phyloP scores from a whole-genome alignment of 1,140 invertebrate genomes.

The Charaxes varanes region DNA sequence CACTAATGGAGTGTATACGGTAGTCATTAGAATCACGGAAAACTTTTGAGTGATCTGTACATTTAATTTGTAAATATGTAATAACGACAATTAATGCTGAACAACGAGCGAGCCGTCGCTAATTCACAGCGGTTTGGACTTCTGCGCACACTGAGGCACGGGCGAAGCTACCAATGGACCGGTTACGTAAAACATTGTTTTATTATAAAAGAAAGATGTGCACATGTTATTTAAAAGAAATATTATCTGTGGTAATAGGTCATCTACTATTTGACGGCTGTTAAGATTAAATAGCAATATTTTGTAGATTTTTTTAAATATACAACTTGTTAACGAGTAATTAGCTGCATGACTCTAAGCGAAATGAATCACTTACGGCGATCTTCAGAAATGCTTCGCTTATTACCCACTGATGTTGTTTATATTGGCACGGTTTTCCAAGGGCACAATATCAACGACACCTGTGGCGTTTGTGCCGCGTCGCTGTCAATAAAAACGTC shows the following conservation, averaged over 20 bases:
- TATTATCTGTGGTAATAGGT: not conserved
- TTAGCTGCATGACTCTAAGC: too few species aligned
- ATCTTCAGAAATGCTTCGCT: too few species aligned
- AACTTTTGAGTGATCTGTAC: conserved; percentile 51
- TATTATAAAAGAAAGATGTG: conserved; percentile 1
- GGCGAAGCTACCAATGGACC: conserved; percentile 7
- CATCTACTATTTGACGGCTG: not conserved
- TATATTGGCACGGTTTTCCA: too few species aligned
- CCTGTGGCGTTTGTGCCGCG: conserved; percentile 4
- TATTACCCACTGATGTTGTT: too few species aligned
- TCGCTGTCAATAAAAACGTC: conserved; percentile 10
- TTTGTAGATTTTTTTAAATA: not conserved
- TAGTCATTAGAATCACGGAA: conserved; percentile 33
- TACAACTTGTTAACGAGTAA: not conserved
- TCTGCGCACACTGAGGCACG: conserved; percentile 55
- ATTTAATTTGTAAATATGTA: conserved; percentile 68
- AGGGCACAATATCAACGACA: too few species aligned
- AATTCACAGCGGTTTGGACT: conserved; percentile 58
- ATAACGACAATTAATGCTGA: conserved; percentile 62
- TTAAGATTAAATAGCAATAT: not conserved
- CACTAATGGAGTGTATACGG: conserved; percentile 37
- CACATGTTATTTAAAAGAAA: conserved; percentile 2
- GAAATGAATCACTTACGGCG: too few species aligned
- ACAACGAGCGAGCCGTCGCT: conserved; percentile 60
- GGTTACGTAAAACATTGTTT: conserved; percentile 7